A percentile compares a stretch with the other conserved stretches of the same genome.
Conservation (phyloP, 1,140 invertebrate genomes). For the Drosophila paulistorum region DNA sequence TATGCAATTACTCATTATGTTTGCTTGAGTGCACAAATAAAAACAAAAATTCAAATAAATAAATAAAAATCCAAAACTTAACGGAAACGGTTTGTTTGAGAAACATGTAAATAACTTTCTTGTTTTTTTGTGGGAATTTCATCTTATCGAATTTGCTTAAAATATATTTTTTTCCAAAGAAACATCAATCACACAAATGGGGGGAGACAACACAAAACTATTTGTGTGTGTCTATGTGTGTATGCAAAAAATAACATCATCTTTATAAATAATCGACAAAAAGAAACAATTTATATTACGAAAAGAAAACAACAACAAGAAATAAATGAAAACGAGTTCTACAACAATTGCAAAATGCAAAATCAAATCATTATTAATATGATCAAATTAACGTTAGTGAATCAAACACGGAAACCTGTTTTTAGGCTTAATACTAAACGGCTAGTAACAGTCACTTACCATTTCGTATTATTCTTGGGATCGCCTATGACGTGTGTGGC, state of each 20-base stretch:
- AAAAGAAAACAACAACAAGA: not conserved
- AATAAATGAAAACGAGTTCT: conserved; percentile 3
- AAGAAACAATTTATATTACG: not conserved
- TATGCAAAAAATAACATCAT: conserved; percentile 50
- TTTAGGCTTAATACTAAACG: too few relatives aligned
- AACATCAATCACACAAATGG: not conserved
- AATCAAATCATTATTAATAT: conserved; percentile 34
- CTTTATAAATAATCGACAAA: conserved; percentile 69
- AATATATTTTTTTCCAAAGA: not conserved
- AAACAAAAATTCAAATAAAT: too few relatives aligned
- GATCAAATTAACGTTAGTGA: conserved; percentile 5
- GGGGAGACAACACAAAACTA: not conserved
- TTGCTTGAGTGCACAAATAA: too few relatives aligned
- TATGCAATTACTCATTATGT: too few relatives aligned
- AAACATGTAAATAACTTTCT: not conserved
- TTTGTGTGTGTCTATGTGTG: not conserved
- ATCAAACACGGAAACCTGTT: not conserved
- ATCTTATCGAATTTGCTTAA: not conserved
- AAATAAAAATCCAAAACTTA: not conserved
- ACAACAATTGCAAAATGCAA: conserved; percentile 13
- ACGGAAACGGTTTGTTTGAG: conserved; percentile 3
- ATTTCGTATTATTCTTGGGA: conserved; percentile 75
- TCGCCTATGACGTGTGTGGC: conserved; percentile 78
- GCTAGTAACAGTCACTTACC: conserved; percentile 58
- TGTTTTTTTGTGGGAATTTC: not conserved